These are phyloP conservation scores for Meriones unguiculatus DNA, from an alignment of 2,113 vertebrate species.

Conservation along the genomic window DNA sequence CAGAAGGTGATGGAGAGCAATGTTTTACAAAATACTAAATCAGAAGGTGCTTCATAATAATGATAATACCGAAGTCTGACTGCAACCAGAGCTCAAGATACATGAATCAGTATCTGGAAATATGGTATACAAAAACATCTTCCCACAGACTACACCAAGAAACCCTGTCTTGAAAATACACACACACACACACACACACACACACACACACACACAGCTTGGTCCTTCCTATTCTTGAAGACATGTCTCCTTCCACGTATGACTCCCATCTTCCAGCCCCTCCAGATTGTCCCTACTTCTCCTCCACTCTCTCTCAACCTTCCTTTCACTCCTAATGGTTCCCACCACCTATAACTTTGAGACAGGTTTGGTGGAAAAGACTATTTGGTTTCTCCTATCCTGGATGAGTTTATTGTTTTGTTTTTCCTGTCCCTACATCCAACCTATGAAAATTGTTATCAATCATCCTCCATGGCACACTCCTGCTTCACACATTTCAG, in stretches of 20 bases:
- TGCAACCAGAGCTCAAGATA: too few species aligned
- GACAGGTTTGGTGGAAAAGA: not conserved
- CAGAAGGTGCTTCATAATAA: too few species aligned
- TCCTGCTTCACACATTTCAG: conserved; percentile 45
- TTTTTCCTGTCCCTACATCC: conserved; percentile 10
- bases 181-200: too few species aligned
- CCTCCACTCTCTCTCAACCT: not conserved
- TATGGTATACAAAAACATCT: too few species aligned
- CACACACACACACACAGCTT: not conserved
- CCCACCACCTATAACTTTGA: not conserved
- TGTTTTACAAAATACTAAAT: too few species aligned
- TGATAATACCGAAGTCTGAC: too few species aligned
- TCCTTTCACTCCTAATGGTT: not conserved
- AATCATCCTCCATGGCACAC: not conserved
- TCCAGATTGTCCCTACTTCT: not conserved
- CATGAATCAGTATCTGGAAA: too few species aligned
- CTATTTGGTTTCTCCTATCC: conserved; percentile 26
- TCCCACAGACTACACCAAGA: not conserved
- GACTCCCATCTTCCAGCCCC: not conserved
- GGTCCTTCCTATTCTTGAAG: not conserved
- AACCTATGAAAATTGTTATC: conserved; percentile 55
- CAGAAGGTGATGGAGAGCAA: too few species aligned
- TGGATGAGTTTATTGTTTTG: not conserved
- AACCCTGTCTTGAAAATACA: not conserved
- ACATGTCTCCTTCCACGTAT: not conserved